phyloP scores from a whole-genome alignment of 2,888 invertebrate species.

The Stictocephala bisonia region DNA sequence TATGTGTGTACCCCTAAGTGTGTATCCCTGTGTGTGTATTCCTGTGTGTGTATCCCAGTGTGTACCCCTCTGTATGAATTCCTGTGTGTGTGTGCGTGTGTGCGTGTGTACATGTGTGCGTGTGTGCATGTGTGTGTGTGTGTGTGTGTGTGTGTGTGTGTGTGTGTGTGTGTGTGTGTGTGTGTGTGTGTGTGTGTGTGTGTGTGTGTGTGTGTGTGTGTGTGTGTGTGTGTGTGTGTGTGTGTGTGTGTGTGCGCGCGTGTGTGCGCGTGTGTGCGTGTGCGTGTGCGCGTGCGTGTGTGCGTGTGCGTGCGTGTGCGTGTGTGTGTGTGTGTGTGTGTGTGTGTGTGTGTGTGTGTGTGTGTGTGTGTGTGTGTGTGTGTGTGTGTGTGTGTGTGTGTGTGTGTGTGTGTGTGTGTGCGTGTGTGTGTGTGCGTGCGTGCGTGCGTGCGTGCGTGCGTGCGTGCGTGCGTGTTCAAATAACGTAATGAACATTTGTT shows the following conservation, averaged over 20 bases:
- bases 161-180: neutral
- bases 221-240: neutral
- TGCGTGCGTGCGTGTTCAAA: neutral
- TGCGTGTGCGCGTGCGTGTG: constrained; percentile 1
- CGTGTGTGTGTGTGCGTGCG: constrained; percentile 4
- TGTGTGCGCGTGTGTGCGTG: constrained; percentile 1
- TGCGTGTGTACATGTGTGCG: neutral
- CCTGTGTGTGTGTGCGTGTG: neutral
- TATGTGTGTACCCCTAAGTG: no score
- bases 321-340: constrained; percentile 13
- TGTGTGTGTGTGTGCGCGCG: neutral
- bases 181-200: neutral
- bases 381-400: constrained; percentile 1
- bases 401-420: constrained; percentile 2
- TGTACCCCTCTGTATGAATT: neutral
- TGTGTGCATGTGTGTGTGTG: neutral
- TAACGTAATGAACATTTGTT: no score
- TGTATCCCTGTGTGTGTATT: neutral
- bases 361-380: constrained; percentile 6
- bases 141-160: neutral
- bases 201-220: neutral
- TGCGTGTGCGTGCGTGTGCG: neutral
- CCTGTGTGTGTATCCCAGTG: neutral
- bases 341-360: constrained; percentile 13
- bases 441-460: neutral